Conservation (phyloP, 1,140 invertebrate species). For the Drosophila gunungcola region DNA sequence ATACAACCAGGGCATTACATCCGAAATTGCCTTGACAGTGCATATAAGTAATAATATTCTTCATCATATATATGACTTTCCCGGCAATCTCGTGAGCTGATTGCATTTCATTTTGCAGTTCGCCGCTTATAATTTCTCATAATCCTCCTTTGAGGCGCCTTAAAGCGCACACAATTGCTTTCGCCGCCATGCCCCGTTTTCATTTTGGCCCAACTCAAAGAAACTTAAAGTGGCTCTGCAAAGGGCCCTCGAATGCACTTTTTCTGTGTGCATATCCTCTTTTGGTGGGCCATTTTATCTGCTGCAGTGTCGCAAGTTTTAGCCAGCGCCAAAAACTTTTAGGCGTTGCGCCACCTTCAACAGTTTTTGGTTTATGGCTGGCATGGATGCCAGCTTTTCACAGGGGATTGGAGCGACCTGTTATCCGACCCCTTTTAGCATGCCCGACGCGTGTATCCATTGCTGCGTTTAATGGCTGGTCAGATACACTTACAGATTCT, state of each 20-base stretch:
- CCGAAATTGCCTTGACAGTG: slow-evolving; percentile 5
- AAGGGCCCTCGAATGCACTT: slow-evolving; percentile 40
- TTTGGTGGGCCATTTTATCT: slow-evolving; percentile 55
- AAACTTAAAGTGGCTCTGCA: slow-evolving; percentile 11
- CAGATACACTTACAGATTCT: slow-evolving; percentile 58
- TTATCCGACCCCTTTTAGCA: slow-evolving; percentile 66
- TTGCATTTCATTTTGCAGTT: slow-evolving; percentile 32
- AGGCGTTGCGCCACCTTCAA: slow-evolving; percentile 68
- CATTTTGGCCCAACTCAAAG: slow-evolving; percentile 39
- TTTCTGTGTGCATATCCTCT: slow-evolving; percentile 27
- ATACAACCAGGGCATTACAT: background rate
- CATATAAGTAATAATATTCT: slow-evolving; percentile 24
- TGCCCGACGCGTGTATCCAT: slow-evolving; percentile 40
- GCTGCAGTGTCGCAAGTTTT: slow-evolving; percentile 58
- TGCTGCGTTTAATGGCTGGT: slow-evolving; percentile 69
- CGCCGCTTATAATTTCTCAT: slow-evolving; percentile 28
- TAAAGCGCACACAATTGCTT: slow-evolving; percentile 49
- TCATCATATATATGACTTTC: slow-evolving; percentile 37
- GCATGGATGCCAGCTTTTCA: background rate
- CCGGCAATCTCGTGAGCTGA: slow-evolving; percentile 28
- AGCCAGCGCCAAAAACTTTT: slow-evolving; percentile 56
- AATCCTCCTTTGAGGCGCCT: slow-evolving; percentile 36
- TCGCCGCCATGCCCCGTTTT: slow-evolving; percentile 29
- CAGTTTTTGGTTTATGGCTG: slow-evolving; percentile 67
- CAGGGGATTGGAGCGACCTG: slow-evolving; percentile 4